These are phyloP conservation scores for Panthera leo DNA, from an alignment of 2,113 vertebrate genomes.

Conservation along the genomic window DNA sequence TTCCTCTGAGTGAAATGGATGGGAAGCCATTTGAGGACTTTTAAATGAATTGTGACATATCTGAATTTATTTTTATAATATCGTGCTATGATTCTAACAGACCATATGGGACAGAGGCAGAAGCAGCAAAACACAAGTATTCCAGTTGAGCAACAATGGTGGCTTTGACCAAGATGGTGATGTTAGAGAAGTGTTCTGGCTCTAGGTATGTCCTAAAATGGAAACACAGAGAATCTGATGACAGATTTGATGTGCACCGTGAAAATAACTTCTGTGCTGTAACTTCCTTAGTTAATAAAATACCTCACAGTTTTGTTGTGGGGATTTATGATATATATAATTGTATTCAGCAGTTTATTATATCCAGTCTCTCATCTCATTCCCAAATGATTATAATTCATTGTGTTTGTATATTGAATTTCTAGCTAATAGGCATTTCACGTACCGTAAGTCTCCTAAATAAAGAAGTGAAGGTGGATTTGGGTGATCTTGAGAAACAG, in stretches of 20 bases:
- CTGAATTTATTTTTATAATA: not conserved
- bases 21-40: not conserved
- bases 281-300: not conserved
- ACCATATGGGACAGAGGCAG: accelerated
- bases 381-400: not conserved
- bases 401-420: not conserved
- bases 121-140: too few relatives aligned
- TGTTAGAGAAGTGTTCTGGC: not conserved
- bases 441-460: not conserved
- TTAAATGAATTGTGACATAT: not conserved
- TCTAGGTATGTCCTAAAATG: not conserved
- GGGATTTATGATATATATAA: not conserved
- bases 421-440: not conserved
- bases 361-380: not conserved
- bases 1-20: not conserved
- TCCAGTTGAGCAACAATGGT: too few relatives aligned
- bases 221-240: not conserved
- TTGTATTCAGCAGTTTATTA: not conserved
- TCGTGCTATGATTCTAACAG: not conserved
- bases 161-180: not conserved
- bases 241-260: not conserved
- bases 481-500: not conserved
- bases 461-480: not conserved
- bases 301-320: not conserved
- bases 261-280: not conserved